Conservation (phyloP, 2,113 vertebrate genomes). For the Megaptera novaeangliae region DNA sequence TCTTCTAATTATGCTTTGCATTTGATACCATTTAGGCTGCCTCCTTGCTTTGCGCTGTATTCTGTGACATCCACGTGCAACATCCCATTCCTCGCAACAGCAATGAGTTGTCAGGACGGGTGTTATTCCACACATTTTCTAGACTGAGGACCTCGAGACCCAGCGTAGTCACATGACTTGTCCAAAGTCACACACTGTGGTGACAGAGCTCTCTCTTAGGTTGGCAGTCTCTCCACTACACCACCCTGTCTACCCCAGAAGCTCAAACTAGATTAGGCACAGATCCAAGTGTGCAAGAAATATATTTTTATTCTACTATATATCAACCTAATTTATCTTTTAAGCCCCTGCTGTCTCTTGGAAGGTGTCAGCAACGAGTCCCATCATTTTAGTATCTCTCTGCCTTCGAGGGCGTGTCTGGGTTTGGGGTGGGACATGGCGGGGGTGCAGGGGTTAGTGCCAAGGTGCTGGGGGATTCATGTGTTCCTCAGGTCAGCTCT, state of each 20-base stretch:
- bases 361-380: neutral
- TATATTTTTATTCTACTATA: neutral
- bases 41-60: neutral
- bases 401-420: neutral
- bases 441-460: neutral
- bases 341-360: neutral
- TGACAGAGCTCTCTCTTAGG: neutral
- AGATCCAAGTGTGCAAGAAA: neutral
- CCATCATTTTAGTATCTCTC: neutral
- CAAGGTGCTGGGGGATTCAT: neutral
- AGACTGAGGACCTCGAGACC: neutral
- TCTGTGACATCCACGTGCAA: neutral
- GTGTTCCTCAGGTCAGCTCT: neutral
- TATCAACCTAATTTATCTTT: constrained; percentile 1
- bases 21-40: neutral
- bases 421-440: neutral
- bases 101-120: neutral
- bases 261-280: neutral
- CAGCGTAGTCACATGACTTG: neutral
- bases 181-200: neutral
- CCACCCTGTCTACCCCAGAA: neutral
- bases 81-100: neutral
- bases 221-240: neutral
- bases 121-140: neutral
- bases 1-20: neutral